Evolutionary conservation across 2,888 invertebrate species (phyloP).

Genomic region (Sturmia bella): DNA sequence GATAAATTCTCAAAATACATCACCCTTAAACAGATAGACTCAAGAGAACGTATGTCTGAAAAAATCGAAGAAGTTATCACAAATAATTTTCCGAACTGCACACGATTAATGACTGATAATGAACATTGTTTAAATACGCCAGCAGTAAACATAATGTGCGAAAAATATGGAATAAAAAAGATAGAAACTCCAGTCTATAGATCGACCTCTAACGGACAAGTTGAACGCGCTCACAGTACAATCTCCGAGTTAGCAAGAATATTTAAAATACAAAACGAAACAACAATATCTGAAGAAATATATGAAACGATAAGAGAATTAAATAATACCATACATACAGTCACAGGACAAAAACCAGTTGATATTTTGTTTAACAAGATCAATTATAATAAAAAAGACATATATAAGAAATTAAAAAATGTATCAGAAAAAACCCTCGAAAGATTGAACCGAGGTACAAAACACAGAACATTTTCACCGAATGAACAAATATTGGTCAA

Average conservation of each 20-base stretch:
- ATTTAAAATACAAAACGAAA: constrained; percentile 39
- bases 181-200: constrained; percentile 27
- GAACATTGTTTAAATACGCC: too few species aligned
- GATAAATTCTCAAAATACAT: too few species aligned
- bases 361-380: constrained; percentile 32
- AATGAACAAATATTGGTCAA: constrained; percentile 36
- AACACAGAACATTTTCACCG: constrained; percentile 10
- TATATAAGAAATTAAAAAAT: constrained; percentile 23
- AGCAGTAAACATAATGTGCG: constrained; percentile 18
- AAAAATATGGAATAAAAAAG: constrained; percentile 19
- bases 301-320: constrained; percentile 22
- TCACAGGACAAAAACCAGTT: constrained; percentile 24
- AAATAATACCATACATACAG: constrained; percentile 51
- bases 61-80: too few species aligned
- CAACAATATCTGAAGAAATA: constrained; percentile 36
- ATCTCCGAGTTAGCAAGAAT: constrained; percentile 35
- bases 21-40: too few species aligned
- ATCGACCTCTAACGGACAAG: constrained; percentile 17
- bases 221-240: too few species aligned
- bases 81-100: too few species aligned
- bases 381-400: constrained; percentile 16
- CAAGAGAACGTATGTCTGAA: too few species aligned
- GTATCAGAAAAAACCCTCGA: constrained; percentile 35
- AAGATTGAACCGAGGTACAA: constrained; percentile 21
- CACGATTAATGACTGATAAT: too few species aligned